These are phyloP conservation scores for Neosilurus mollespiculum DNA, from an alignment of 2,797 vertebrate species.

Conservation along the genomic window DNA sequence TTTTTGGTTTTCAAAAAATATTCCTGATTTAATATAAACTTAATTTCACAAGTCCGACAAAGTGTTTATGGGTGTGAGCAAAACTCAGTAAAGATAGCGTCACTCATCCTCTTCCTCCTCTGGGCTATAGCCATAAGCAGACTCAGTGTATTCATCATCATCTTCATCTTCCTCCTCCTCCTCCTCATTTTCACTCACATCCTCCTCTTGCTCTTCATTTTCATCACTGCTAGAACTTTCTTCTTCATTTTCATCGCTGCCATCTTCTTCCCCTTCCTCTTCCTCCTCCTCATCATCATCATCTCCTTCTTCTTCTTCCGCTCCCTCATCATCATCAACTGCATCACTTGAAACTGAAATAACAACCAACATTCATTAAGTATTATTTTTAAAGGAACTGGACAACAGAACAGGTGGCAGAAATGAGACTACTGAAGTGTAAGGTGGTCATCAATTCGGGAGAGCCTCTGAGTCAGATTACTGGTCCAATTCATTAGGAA, in stretches of 20 bases:
- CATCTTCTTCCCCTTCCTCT: slow-evolving; percentile 54
- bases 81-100: not conserved
- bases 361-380: not conserved
- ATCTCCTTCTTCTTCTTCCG: slow-evolving; percentile 58
- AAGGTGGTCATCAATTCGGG: not conserved
- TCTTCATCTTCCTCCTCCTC: not conserved
- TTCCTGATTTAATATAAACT: too few relatives aligned
- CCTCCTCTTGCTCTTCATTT: slow-evolving; percentile 57
- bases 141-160: slow-evolving; percentile 42
- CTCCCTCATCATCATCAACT: not conserved
- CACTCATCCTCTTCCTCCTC: slow-evolving; percentile 38
- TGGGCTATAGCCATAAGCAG: slow-evolving; percentile 57
- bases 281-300: slow-evolving; percentile 54
- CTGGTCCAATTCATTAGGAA: not conserved
- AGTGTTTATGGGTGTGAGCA: not conserved
- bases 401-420: not conserved
- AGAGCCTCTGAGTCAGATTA: not conserved
- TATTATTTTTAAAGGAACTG: not conserved
- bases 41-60: not conserved
- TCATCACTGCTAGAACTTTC: slow-evolving; percentile 62
- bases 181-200: slow-evolving; percentile 67
- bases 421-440: not conserved
- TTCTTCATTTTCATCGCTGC: slow-evolving; percentile 56
- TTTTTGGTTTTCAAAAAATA: not conserved
- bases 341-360: slow-evolving; percentile 17